Conservation (phyloP, 2,797 vertebrate genomes). For the Acanthornis magna region DNA sequence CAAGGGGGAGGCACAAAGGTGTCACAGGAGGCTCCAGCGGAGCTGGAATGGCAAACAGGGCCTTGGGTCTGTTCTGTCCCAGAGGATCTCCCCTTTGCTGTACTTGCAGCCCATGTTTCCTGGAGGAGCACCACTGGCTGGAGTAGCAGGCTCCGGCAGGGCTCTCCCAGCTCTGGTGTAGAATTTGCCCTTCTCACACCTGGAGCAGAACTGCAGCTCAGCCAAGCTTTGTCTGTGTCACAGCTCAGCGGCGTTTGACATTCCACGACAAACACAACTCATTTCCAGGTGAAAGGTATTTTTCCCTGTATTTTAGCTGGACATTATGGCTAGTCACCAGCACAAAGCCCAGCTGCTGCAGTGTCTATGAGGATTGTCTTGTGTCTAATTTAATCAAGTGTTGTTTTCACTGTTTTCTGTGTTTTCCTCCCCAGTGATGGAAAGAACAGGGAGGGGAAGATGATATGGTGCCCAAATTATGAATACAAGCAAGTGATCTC, state of each 20-base stretch:
- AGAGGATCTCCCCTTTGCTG: neutral
- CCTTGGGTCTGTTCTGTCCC: neutral
- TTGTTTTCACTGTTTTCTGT: neutral
- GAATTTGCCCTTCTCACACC: neutral
- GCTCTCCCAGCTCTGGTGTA: neutral
- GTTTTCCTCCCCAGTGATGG: neutral
- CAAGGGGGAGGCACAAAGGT: neutral
- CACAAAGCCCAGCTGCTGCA: neutral
- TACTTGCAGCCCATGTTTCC: accelerated
- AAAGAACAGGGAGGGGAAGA: neutral
- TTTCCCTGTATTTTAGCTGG: neutral
- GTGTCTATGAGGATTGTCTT: neutral
- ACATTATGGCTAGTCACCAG: neutral
- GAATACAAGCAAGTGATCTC: neutral
- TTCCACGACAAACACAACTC: neutral
- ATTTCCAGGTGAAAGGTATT: neutral
- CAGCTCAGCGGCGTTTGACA: neutral
- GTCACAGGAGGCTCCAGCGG: neutral
- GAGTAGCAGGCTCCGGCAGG: neutral
- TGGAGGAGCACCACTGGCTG: neutral
- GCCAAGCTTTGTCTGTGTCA: neutral
- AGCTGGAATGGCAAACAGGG: neutral
- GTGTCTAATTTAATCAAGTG: neutral
- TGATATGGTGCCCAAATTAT: neutral
- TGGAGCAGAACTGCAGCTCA: neutral